A percentile compares a stretch with the other conserved stretches of the same genome.
Evolutionary conservation across 1,140 invertebrate genomes (phyloP).

Genomic region (Drosophila erecta): DNA sequence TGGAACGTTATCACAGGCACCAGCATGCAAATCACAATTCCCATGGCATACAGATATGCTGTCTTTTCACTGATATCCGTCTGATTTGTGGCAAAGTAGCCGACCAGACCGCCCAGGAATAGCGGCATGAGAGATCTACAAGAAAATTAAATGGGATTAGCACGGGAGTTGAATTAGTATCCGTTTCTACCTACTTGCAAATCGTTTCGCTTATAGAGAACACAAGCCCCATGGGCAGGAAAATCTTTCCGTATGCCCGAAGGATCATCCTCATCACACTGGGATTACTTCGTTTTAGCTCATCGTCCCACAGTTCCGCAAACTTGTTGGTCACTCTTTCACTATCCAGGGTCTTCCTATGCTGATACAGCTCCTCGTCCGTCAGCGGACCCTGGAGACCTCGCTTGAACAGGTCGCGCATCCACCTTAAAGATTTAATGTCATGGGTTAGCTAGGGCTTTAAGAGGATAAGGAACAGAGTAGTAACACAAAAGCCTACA

Average conservation of each 20-base stretch:
- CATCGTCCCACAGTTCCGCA: constrained; percentile 73
- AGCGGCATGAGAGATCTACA: constrained; percentile 89
- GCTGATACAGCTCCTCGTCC: constrained; percentile 85
- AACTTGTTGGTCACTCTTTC: constrained; percentile 75
- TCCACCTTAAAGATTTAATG: constrained; percentile 77
- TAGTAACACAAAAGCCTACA: background rate
- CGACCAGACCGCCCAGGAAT: constrained; percentile 88
- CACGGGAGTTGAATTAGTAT: background rate
- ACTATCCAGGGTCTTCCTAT: constrained; percentile 68
- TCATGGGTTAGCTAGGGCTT: no score
- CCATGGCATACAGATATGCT: constrained; percentile 89
- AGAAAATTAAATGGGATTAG: constrained; percentile 44
- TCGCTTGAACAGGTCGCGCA: constrained; percentile 84
- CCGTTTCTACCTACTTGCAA: constrained; percentile 84
- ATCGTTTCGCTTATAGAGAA: constrained; percentile 86
- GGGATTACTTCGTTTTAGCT: constrained; percentile 83
- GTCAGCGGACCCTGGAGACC: constrained; percentile 84
- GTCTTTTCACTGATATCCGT: constrained; percentile 84
- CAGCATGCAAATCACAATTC: constrained; percentile 89
- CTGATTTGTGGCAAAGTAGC: constrained; percentile 87
- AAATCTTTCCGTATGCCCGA: constrained; percentile 85
- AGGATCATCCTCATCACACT: constrained; percentile 86
- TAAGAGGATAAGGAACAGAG: no score
- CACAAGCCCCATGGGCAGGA: constrained; percentile 85
- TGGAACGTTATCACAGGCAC: constrained; percentile 90